A percentile compares a stretch with the other conserved stretches of the same genome.
Conservation (phyloP, 2,113 vertebrate genomes). For the Zeus faber region DNA sequence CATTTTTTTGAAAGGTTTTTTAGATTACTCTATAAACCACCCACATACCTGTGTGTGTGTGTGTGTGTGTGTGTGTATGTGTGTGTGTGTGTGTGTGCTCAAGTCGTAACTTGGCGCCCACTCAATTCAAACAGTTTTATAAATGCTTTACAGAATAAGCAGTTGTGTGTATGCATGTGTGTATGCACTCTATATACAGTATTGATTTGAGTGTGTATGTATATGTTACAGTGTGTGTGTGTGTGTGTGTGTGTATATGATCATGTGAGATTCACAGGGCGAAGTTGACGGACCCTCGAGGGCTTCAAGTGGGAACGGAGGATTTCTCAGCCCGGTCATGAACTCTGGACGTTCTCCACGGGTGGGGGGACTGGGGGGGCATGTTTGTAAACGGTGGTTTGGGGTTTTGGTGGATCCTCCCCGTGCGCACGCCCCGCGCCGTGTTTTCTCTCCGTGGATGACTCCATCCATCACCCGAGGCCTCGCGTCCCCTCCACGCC, state of each 20-base stretch:
- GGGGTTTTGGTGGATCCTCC: no score
- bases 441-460: constrained; percentile 40
- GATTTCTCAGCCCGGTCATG: no score
- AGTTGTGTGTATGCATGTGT: not conserved
- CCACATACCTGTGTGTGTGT: not conserved
- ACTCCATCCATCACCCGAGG: constrained; percentile 29
- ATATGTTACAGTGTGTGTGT: not conserved
- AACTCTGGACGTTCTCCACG: not conserved
- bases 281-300: not conserved
- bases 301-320: no score
- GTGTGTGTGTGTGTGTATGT: not conserved
- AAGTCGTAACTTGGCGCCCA: no score
- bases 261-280: not conserved
- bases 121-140: no score
- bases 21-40: no score
- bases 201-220: not conserved
- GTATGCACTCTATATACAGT: no score
- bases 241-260: not conserved
- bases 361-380: not conserved
- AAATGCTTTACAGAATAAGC: no score
- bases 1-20: no score
- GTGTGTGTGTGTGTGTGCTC: not conserved
- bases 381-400: constrained; percentile 12
- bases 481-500: constrained; percentile 47
- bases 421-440: no score